phyloP scores from a whole-genome alignment of 2,113 vertebrate species.

The Megaleporinus macrocephalus region DNA sequence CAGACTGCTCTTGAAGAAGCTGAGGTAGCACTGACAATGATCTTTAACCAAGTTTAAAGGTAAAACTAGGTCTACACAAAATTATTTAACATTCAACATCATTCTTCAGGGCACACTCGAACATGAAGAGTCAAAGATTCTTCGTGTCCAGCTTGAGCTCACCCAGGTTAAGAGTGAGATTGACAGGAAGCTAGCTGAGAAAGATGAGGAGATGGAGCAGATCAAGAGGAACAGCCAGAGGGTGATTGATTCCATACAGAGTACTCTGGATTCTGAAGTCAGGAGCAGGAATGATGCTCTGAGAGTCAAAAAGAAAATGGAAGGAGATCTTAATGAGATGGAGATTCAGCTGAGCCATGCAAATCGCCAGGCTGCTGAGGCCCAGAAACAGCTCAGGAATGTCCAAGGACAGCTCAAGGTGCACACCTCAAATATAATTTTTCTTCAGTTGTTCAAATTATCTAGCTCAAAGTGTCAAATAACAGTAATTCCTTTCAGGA shows the following conservation, averaged over 20 bases:
- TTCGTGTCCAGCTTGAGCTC: constrained; percentile 77
- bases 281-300: no score
- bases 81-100: no score
- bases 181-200: constrained; percentile 76
- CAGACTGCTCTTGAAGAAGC: no score
- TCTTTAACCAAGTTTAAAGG: no score
- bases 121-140: constrained; percentile 82
- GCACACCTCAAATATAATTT: no score
- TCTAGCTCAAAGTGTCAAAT: no score
- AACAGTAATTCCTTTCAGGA: constrained; percentile 68
- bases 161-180: constrained; percentile 81
- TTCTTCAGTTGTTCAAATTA: no score
- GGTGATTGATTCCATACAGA: constrained; percentile 24
- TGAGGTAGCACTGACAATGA: no score
- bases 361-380: constrained; percentile 68
- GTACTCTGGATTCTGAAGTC: no score
- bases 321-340: constrained; percentile 69
- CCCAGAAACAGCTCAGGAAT: constrained; percentile 14
- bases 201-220: constrained; percentile 81
- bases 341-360: constrained; percentile 68
- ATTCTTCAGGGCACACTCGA: constrained; percentile 70
- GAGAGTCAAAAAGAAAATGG: constrained; percentile 73
- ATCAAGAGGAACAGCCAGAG: constrained; percentile 80
- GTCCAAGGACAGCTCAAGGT: no score
- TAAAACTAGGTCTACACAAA: no score